A percentile compares a stretch with the other conserved stretches of the same genome.
Evolutionary conservation across 2,888 invertebrate species (phyloP).

Genomic region (Phortica okadai): DNA sequence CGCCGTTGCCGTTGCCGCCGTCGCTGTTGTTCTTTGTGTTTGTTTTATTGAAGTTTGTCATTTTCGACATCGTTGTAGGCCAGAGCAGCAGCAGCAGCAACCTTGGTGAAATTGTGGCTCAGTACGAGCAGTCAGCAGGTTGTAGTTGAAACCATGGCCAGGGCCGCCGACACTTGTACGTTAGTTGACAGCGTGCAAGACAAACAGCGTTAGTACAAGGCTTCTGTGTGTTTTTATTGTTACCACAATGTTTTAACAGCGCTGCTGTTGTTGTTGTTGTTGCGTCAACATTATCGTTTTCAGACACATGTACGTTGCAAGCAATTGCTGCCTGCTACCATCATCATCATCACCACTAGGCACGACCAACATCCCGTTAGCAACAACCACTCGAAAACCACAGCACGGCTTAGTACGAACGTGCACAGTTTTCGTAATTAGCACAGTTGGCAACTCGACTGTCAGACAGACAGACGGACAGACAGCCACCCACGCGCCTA

Average conservation of each 20-base stretch:
- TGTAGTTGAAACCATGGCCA: not conserved
- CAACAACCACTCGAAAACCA: constrained; percentile 8
- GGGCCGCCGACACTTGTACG: not conserved
- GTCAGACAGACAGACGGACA: not conserved
- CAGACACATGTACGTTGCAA: not conserved
- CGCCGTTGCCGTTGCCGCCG: not conserved
- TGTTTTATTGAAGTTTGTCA: constrained; percentile 26
- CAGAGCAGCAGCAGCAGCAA: constrained; percentile 8
- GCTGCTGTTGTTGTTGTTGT: not conserved
- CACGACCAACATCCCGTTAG: not conserved
- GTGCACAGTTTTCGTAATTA: constrained; percentile 70
- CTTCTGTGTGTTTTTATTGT: constrained; percentile 60
- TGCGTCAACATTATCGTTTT: not conserved
- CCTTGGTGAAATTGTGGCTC: constrained; percentile 15
- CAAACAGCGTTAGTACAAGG: not conserved
- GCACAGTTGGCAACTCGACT: constrained; percentile 51
- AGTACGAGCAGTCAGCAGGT: not conserved
- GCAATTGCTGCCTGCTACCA: not conserved
- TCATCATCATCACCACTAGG: constrained; percentile 1
- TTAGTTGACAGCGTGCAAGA: not conserved
- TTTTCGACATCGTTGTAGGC: constrained; percentile 8
- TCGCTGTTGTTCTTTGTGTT: not conserved
- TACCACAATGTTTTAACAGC: constrained; percentile 62
- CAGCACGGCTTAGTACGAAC: constrained; percentile 43
- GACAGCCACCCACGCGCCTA: not conserved